A percentile compares a stretch with the other conserved stretches of the same genome.
Evolutionary conservation across 1,140 invertebrate species (phyloP).

Genomic region (Anoplolepis gracilipes): DNA sequence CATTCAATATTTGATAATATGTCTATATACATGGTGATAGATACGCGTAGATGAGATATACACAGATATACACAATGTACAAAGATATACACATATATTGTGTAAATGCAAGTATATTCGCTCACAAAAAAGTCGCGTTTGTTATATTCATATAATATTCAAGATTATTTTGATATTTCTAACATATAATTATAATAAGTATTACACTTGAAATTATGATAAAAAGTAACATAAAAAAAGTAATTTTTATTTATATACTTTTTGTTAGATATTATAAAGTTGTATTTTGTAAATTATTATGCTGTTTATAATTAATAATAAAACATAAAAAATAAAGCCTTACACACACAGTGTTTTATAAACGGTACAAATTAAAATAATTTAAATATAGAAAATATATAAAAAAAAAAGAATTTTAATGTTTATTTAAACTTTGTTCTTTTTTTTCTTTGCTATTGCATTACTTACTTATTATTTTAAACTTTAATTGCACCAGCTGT

Average conservation of each 20-base stretch:
- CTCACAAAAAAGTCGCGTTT: no score
- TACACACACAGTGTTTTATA: not conserved
- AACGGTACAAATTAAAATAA: not conserved
- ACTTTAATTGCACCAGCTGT: not conserved
- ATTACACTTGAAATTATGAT: not conserved
- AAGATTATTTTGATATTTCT: not conserved
- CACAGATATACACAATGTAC: not conserved
- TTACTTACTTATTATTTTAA: not conserved
- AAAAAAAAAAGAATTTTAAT: not conserved
- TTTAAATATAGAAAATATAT: not conserved
- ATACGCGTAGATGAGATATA: not conserved
- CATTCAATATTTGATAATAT: slow-evolving; percentile 46
- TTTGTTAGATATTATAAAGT: not conserved
- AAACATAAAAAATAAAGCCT: not conserved
- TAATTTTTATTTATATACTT: slow-evolving; percentile 19
- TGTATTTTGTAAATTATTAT: not conserved
- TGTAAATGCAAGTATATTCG: no score
- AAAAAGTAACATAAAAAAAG: not conserved
- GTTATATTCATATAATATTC: no score
- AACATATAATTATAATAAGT: not conserved
- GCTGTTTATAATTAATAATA: not conserved
- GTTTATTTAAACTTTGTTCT: not conserved
- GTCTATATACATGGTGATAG: not conserved
- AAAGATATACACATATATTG: no score
- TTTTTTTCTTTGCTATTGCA: not conserved